These are phyloP conservation scores for Gasteruption jaculator DNA, from an alignment of 2,888 invertebrate genomes.

Conservation along the genomic window DNA sequence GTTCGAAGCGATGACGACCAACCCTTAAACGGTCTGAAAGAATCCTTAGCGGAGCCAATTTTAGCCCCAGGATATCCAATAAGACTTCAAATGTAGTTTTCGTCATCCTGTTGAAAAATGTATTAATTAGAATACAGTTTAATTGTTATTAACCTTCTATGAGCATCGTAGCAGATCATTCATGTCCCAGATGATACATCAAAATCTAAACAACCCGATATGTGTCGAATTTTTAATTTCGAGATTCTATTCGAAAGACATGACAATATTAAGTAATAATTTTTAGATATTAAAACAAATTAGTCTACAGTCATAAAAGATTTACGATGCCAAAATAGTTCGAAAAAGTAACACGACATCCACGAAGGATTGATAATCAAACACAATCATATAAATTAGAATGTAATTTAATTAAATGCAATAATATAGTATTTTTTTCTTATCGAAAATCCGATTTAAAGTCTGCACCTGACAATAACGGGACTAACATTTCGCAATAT, in stretches of 20 bases:
- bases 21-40: slow-evolving; percentile 7
- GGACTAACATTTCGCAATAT: not conserved
- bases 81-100: slow-evolving; percentile 11
- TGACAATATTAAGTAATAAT: not conserved
- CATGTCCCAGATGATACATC: too few relatives aligned
- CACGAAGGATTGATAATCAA: slow-evolving; percentile 1
- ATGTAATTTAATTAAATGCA: slow-evolving; percentile 1
- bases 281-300: too few relatives aligned
- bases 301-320: too few relatives aligned
- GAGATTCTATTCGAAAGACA: not conserved
- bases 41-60: slow-evolving; percentile 9
- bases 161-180: slow-evolving; percentile 1
- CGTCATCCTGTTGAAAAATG: slow-evolving; percentile 9
- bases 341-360: too few relatives aligned
- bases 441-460: slow-evolving; percentile 13
- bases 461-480: slow-evolving; percentile 6
- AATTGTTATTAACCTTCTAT: too few relatives aligned
- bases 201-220: slow-evolving; percentile 1
- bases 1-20: slow-evolving; percentile 12
- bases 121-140: slow-evolving; percentile 1
- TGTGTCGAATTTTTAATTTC: slow-evolving; percentile 1
- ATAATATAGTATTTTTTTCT: slow-evolving; percentile 6
- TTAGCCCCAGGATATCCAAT: slow-evolving; percentile 11
- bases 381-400: not conserved
- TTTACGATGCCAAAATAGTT: too few relatives aligned